phyloP scores from a whole-genome alignment of 1,140 invertebrate species.

The Anthonomus grandis region DNA sequence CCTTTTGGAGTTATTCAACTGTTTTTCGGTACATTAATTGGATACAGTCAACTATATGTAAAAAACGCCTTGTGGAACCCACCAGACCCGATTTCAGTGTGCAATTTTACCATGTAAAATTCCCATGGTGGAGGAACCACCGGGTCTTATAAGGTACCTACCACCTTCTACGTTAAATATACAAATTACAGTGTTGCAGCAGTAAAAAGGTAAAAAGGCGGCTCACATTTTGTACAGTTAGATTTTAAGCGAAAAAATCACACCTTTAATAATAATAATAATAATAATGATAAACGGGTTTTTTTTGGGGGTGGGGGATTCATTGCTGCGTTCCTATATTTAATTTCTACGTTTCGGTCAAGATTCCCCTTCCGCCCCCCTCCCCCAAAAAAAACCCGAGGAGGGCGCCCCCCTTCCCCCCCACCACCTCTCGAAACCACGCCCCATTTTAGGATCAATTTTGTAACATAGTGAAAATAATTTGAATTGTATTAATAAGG shows the following conservation, averaged over 20 bases:
- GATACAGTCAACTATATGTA: no score
- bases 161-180: no score
- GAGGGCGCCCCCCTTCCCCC: background rate
- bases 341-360: background rate
- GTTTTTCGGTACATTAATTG: no score
- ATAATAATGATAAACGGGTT: background rate
- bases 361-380: background rate
- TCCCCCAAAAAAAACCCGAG: background rate
- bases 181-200: no score
- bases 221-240: constrained; percentile 44
- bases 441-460: constrained; percentile 39
- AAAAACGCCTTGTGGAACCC: no score
- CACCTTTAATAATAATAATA: constrained; percentile 27
- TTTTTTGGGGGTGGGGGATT: background rate
- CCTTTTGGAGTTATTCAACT: no score
- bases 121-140: no score
- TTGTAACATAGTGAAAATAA: constrained; percentile 42
- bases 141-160: no score
- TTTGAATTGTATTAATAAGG: constrained; percentile 39
- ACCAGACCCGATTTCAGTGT: no score
- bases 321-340: background rate
- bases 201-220: no score
- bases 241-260: constrained; percentile 28
- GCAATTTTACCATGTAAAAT: no score
- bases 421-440: background rate